These are phyloP conservation scores for Erinaceus europaeus DNA, from an alignment of 2,113 vertebrate species.

Conservation along the genomic window DNA sequence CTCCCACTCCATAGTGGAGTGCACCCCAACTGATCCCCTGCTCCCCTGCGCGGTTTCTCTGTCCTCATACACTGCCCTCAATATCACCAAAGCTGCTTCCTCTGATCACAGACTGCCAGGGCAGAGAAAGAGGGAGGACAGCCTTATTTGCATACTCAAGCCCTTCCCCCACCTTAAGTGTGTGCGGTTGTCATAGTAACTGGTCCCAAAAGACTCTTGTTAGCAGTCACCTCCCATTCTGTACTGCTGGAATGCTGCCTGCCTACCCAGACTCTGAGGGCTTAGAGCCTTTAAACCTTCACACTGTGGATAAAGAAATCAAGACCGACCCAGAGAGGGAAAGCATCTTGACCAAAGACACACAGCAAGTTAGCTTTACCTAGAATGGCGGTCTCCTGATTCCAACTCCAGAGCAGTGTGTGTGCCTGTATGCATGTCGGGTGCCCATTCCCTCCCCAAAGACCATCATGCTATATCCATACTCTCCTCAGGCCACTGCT, in stretches of 20 bases:
- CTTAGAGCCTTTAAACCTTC: background rate
- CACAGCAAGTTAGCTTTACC: background rate
- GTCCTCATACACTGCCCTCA: slow-evolving; percentile 15
- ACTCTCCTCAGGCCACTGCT: background rate
- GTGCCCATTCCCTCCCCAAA: background rate
- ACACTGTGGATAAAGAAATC: slow-evolving; percentile 5
- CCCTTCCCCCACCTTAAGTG: slow-evolving; percentile 68
- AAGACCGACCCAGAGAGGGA: slow-evolving; percentile 20
- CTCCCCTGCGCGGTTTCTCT: background rate
- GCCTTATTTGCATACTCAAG: slow-evolving; percentile 78
- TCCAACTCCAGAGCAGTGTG: background rate
- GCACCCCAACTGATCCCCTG: fast-evolving
- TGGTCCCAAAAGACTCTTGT: slow-evolving; percentile 61
- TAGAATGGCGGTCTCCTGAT: background rate
- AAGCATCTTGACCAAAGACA: background rate
- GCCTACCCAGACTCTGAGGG: background rate
- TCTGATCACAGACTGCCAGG: slow-evolving; percentile 63
- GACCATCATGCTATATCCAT: background rate
- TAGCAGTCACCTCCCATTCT: slow-evolving; percentile 1
- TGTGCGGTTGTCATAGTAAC: slow-evolving; percentile 81
- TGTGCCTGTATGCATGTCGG: fast-evolving
- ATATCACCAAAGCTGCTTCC: slow-evolving; percentile 65
- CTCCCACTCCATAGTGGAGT: background rate
- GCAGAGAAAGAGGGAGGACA: slow-evolving; percentile 70
- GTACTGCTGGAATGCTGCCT: background rate